Evolutionary conservation across 1,140 invertebrate species (phyloP).

Genomic region (Linepithema humile): DNA sequence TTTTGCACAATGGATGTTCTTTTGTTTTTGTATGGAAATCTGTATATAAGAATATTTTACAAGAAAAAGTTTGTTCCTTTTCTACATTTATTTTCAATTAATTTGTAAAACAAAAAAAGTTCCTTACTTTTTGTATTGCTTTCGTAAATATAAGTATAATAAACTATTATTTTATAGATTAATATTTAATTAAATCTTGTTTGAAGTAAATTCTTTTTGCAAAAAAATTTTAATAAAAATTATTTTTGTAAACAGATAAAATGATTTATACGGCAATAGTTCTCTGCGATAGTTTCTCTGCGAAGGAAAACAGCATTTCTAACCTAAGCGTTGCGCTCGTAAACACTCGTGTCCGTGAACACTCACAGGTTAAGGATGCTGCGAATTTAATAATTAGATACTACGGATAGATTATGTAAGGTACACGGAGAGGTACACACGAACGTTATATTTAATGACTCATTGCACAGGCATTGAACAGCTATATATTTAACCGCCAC

Average conservation of each 20-base stretch:
- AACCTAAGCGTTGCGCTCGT: background rate
- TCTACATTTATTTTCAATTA: no score
- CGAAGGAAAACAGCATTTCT: background rate
- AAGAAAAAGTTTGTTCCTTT: no score
- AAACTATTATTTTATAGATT: no score
- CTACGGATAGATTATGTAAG: background rate
- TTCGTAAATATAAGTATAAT: no score
- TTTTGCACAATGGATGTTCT: no score
- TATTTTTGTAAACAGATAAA: background rate
- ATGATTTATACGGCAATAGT: background rate
- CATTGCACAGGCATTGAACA: constrained; percentile 21
- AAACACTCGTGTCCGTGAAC: no score
- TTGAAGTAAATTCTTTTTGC: background rate
- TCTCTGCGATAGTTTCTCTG: background rate
- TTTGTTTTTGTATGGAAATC: no score
- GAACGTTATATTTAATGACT: constrained; percentile 9
- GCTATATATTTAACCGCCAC: background rate
- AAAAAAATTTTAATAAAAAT: background rate
- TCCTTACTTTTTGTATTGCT: no score
- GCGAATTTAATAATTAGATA: constrained; percentile 3
- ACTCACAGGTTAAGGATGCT: background rate
- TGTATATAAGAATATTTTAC: no score
- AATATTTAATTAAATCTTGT: no score
- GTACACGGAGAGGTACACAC: background rate
- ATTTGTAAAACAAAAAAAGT: no score